These are phyloP conservation scores for Eulemur rubriventer DNA, from an alignment of 2,797 vertebrate species.

Conservation along the genomic window DNA sequence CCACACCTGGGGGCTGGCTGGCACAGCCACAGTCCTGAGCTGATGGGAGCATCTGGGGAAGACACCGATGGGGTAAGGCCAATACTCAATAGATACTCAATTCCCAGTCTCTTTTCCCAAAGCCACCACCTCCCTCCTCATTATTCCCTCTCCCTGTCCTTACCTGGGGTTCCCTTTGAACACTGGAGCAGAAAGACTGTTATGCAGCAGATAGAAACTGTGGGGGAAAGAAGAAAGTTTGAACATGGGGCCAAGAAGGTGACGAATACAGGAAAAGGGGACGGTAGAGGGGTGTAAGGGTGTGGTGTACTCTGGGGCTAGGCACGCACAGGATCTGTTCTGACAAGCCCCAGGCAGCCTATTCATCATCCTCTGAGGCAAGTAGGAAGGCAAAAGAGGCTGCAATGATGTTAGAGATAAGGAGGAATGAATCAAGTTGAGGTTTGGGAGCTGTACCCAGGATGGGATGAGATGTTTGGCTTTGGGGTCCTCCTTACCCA, in stretches of 20 bases:
- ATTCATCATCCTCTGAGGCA: background rate
- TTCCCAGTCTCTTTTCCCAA: background rate
- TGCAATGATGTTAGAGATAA: background rate
- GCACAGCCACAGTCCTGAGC: background rate
- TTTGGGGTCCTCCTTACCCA: background rate
- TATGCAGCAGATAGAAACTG: background rate
- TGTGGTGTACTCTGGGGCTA: background rate
- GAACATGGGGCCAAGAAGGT: background rate
- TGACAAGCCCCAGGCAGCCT: background rate
- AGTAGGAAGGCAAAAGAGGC: background rate
- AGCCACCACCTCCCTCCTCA: background rate
- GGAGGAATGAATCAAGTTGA: background rate
- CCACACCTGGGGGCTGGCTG: background rate
- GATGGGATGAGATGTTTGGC: background rate
- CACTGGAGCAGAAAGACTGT: background rate
- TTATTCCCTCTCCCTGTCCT: background rate
- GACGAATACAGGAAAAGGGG: background rate
- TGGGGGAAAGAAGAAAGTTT: background rate
- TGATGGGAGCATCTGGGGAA: background rate
- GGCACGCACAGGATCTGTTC: background rate
- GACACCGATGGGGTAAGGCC: background rate
- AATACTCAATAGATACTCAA: background rate
- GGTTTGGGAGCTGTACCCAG: background rate
- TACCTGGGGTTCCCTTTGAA: background rate
- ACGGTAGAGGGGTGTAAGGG: background rate